Evolutionary conservation across 1,140 invertebrate species (phyloP).

Genomic region (Pachypsylla venusta): DNA sequence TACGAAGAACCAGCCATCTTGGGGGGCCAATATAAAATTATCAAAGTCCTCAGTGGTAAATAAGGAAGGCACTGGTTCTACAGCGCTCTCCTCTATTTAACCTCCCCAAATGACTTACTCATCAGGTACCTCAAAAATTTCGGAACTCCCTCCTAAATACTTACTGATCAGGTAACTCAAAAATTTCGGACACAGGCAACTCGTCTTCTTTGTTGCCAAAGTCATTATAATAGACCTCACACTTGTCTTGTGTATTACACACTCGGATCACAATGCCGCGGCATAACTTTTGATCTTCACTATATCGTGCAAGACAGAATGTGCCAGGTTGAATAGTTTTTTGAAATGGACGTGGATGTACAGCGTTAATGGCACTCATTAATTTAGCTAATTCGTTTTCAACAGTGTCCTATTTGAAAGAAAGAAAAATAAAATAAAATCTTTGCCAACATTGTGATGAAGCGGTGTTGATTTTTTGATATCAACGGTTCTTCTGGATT

Average conservation of each 20-base stretch:
- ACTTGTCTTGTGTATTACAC: constrained; percentile 37
- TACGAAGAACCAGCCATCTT: no score
- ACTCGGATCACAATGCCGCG: constrained; percentile 54
- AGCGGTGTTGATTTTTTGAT: no score
- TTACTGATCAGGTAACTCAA: constrained; percentile 50
- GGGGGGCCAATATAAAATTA: no score
- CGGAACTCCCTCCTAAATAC: no score
- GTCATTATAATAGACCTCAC: constrained; percentile 58
- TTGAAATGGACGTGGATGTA: constrained; percentile 34
- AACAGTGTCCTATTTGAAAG: constrained; percentile 12
- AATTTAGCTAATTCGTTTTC: constrained; percentile 39
- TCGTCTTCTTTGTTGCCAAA: constrained; percentile 58
- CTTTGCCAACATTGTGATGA: no score
- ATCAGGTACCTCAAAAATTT: no score
- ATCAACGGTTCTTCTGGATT: no score
- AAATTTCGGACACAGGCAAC: constrained; percentile 48
- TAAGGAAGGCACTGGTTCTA: no score
- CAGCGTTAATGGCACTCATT: constrained; percentile 47
- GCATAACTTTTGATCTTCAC: constrained; percentile 44
- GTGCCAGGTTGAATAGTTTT: constrained; percentile 49
- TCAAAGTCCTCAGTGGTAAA: no score
- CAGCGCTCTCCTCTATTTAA: no score
- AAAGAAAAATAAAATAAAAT: constrained; percentile 6
- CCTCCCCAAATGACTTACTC: no score
- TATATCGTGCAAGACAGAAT: constrained; percentile 50